phyloP scores from a whole-genome alignment of 1,140 invertebrate species.

The Drosophila leontia region DNA sequence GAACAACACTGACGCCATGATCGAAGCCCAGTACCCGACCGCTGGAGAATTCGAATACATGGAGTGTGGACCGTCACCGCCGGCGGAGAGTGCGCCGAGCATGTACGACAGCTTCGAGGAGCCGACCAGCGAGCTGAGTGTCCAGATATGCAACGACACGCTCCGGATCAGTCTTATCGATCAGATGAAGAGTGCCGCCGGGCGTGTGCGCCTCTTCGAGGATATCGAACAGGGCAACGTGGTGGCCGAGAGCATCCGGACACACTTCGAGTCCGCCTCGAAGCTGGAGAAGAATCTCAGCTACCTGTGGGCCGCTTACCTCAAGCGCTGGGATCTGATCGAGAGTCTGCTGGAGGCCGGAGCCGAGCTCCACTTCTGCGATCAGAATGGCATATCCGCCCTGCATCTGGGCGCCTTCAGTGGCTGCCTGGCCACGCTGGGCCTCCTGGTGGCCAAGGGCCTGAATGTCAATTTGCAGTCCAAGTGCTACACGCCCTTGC shows the following conservation, averaged over 20 bases:
- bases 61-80: slow-evolving; percentile 90
- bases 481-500: slow-evolving; percentile 90
- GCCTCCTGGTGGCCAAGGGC: slow-evolving; percentile 89
- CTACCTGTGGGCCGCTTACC: slow-evolving; percentile 89
- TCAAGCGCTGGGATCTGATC: slow-evolving; percentile 88
- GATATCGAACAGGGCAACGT: slow-evolving; percentile 89
- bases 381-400: slow-evolving; percentile 89
- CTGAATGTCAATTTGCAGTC: slow-evolving; percentile 89
- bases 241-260: slow-evolving; percentile 86
- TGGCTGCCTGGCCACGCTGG: slow-evolving; percentile 89
- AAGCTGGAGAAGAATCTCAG: slow-evolving; percentile 89
- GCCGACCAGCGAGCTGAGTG: slow-evolving; percentile 89
- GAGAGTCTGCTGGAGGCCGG: slow-evolving; percentile 87
- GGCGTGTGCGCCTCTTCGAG: slow-evolving; percentile 88
- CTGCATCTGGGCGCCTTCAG: slow-evolving; percentile 92
- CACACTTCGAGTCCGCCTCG: slow-evolving; percentile 86
- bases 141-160: slow-evolving; percentile 90
- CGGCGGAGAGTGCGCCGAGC: slow-evolving; percentile 89
- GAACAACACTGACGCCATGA: slow-evolving; percentile 86
- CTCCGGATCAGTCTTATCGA: slow-evolving; percentile 89
- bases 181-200: slow-evolving; percentile 89
- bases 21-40: slow-evolving; percentile 88
- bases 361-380: slow-evolving; percentile 89
- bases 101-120: slow-evolving; percentile 91
- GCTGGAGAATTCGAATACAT: slow-evolving; percentile 90